phyloP scores from a whole-genome alignment of 2,888 invertebrate genomes.

The Hylaea fasciaria region DNA sequence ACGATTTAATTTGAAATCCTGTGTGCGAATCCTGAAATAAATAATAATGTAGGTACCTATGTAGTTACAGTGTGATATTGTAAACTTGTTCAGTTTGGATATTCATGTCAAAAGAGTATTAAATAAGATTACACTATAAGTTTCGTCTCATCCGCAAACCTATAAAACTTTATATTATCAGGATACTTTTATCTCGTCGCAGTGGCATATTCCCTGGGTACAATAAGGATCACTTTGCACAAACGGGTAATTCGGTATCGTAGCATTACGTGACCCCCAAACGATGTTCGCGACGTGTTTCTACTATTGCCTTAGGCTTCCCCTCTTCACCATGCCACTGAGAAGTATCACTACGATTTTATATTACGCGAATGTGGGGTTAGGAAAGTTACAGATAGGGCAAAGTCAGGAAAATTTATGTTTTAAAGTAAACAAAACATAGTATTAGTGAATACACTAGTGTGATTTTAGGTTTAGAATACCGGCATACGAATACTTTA shows the following conservation, averaged over 20 bases:
- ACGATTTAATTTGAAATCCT: too few relatives aligned
- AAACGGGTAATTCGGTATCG: slow-evolving; percentile 73
- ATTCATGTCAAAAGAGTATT: slow-evolving; percentile 9
- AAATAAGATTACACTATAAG: slow-evolving; percentile 26
- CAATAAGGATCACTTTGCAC: slow-evolving; percentile 73
- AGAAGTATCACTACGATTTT: slow-evolving; percentile 77
- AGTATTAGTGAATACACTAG: neutral
- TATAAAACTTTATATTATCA: slow-evolving; percentile 65
- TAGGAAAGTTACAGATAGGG: slow-evolving; percentile 32
- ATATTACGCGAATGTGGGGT: slow-evolving; percentile 50
- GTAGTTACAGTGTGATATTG: too few relatives aligned
- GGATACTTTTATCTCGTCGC: slow-evolving; percentile 58
- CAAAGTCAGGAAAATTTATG: neutral
- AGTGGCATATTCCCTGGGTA: slow-evolving; percentile 69
- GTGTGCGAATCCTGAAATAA: too few relatives aligned
- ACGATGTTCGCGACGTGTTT: slow-evolving; percentile 76
- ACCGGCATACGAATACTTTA: too few relatives aligned
- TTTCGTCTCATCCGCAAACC: slow-evolving; percentile 29
- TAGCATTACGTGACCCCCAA: slow-evolving; percentile 75
- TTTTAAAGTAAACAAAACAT: neutral
- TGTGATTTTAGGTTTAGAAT: too few relatives aligned
- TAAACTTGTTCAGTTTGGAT: neutral
- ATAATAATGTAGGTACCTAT: too few relatives aligned
- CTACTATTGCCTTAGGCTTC: slow-evolving; percentile 71
- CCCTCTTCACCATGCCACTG: slow-evolving; percentile 67